phyloP scores from a whole-genome alignment of 2,113 vertebrate species.

The Meles meles region DNA sequence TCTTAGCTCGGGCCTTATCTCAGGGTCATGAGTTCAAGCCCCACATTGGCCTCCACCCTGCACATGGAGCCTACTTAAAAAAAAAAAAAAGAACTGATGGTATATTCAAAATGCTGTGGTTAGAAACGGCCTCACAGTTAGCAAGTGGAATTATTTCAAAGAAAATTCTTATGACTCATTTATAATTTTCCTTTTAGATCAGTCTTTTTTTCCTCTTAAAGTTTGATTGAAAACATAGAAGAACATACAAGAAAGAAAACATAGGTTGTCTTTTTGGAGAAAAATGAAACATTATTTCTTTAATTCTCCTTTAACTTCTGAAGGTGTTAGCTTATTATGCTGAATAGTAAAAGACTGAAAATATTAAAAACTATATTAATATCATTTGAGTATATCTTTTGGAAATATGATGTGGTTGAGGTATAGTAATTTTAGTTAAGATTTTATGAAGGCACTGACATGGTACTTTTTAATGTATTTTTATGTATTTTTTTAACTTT shows the following conservation, averaged over 20 bases:
- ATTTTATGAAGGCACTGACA: background rate
- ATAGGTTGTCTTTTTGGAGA: background rate
- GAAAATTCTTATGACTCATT: background rate
- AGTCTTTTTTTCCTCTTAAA: background rate
- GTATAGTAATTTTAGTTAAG: background rate
- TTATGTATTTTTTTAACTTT: background rate
- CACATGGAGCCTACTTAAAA: background rate
- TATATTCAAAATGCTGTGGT: background rate
- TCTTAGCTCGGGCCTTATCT: background rate
- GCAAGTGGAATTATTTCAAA: background rate
- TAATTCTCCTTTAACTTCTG: background rate
- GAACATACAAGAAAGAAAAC: background rate
- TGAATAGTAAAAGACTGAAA: background rate
- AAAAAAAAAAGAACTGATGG: background rate
- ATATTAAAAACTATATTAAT: background rate
- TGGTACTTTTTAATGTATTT: background rate
- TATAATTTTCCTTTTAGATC: background rate
- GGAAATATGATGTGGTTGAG: background rate
- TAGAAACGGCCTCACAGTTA: background rate
- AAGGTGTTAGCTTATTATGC: background rate
- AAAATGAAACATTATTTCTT: background rate
- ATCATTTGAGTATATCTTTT: background rate
- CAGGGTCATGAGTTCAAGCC: background rate
- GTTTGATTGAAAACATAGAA: background rate
- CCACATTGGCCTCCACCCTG: background rate